Conservation (phyloP, 2,888 invertebrate genomes). For the Congeria kusceri region DNA sequence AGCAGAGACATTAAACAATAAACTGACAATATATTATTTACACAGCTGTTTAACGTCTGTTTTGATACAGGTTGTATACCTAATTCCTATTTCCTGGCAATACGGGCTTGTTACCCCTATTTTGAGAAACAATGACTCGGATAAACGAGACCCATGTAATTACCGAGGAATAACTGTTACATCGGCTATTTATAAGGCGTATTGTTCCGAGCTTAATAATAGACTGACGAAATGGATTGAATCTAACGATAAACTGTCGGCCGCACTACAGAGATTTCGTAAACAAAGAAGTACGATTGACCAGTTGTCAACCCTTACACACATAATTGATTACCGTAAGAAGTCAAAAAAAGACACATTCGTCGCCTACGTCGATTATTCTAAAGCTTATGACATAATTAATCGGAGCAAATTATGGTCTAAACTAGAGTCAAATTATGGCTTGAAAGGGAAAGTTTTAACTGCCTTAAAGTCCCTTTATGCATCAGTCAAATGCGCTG, state of each 20-base stretch:
- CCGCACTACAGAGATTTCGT: background rate
- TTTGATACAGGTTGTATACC: too few species aligned
- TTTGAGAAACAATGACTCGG: background rate
- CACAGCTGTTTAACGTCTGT: too few species aligned
- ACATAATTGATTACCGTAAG: background rate
- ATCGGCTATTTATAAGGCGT: slow-evolving; percentile 1
- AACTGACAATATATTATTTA: too few species aligned
- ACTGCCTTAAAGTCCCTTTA: slow-evolving; percentile 3
- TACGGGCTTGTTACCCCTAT: background rate
- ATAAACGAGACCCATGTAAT: background rate
- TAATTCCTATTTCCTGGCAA: too few species aligned
- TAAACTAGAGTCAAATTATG: background rate
- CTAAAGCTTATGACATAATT: background rate
- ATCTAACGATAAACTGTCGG: background rate
- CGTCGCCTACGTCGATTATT: background rate
- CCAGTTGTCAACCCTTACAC: background rate
- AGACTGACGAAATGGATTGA: background rate
- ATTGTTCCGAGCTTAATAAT: background rate
- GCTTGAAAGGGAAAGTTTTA: background rate
- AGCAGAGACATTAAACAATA: too few species aligned
- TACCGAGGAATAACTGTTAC: slow-evolving; percentile 4
- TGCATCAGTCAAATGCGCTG: slow-evolving; percentile 2
- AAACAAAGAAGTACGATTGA: slow-evolving; percentile 1
- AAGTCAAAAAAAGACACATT: background rate
- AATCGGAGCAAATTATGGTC: slow-evolving; percentile 1